Base-by-base conservation (phyloP, 2,113 vertebrate genomes). In the Nycticebus coucang region DNA sequence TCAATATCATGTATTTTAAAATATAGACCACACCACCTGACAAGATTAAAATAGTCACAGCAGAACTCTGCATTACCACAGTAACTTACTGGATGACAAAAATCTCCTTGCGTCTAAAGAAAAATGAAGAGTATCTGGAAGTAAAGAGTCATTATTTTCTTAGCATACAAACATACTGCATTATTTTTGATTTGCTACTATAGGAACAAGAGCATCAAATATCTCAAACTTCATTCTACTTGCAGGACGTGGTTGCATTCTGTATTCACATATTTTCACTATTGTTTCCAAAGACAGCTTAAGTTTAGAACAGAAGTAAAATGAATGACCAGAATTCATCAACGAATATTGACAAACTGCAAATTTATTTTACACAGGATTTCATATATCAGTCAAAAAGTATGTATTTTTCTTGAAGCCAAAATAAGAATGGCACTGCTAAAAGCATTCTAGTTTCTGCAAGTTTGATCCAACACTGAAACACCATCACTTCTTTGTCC, bases 31-130 rank as follows among this genome's bases (percentile, higher is more conserved):
- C 96, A 97, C 93, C 98, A 95, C 30, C 97, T 92, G 90, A 96
- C 92, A 97, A 96, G 45, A 98, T 95, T 96, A 95, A 87, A 74
- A 80, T 97, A 98, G 97, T 55, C 98, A 98, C 98, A 98, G 96
- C 96, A 84, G 37, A 92, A 74, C 74, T 98, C 87, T 97, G 97
- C 93, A 98, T 86, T 59, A 96, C 94, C 77, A 96, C 78, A 90
- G 88, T 90, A 97, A 99, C 99, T 99, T 99, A 99, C 99, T 99
- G 99, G 98, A 99, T 99, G 98, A 99, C 99, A 99, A 99, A 99
- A 98, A 99, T 99, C 98, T 99, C 99, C 98, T 99, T 99, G 98
- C 99, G 99, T 98, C 99, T 99, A 99, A 99, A 99, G 99, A 99
- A 99, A 99, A 99, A 99, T 95, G 99, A 99, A 95, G 99, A 99